Conservation (phyloP, 2,888 invertebrate species). For the Xestia ashworthii region DNA sequence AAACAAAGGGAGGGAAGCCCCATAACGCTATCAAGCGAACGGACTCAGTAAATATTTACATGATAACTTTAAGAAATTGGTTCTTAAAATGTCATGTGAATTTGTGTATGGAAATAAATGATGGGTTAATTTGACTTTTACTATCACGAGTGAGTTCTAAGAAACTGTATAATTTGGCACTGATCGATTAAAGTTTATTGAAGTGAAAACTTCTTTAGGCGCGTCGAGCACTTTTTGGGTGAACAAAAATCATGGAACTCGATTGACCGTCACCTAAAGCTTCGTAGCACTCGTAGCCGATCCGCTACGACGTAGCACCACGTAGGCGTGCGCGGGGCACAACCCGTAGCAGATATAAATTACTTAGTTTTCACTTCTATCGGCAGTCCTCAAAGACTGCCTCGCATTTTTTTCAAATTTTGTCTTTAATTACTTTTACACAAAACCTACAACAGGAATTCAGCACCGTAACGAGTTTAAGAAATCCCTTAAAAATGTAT, state of each 20-base stretch:
- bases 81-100: conserved; percentile 42
- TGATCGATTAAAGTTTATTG: neutral
- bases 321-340: no score
- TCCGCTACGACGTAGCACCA: no score
- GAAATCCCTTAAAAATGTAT: neutral
- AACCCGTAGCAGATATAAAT: no score
- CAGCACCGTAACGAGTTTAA: neutral
- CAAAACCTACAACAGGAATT: neutral
- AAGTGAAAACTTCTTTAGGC: no score
- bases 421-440: neutral
- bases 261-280: no score
- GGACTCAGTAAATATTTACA: conserved; percentile 77
- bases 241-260: no score
- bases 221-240: no score
- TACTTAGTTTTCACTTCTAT: no score
- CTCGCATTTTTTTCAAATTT: neutral
- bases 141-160: no score
- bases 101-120: conserved; percentile 32
- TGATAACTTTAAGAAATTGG: conserved; percentile 65
- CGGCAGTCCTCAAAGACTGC: no score
- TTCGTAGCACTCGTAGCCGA: no score
- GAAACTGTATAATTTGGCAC: neutral
- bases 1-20: conserved; percentile 76
- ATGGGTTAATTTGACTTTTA: conserved; percentile 35
- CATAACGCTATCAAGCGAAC: conserved; percentile 77